Evolutionary conservation across 2,888 invertebrate species (phyloP).

Genomic region (Erannis defoliaria): DNA sequence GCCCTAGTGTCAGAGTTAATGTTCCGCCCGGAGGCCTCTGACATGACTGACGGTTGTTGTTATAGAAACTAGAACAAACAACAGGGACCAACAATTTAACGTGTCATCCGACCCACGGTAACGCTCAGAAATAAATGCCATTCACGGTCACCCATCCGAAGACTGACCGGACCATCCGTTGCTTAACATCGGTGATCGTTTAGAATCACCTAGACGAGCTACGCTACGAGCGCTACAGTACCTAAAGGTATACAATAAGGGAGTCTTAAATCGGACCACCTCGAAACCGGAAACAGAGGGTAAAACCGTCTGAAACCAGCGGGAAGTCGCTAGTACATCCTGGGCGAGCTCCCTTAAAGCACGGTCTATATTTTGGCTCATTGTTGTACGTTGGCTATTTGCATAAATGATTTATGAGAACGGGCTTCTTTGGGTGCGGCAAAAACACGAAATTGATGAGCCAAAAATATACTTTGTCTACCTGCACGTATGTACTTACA

Average conservation of each 20-base stretch:
- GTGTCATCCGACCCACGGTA: too few species aligned
- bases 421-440: constrained; percentile 57
- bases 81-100: too few species aligned
- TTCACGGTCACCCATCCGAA: too few species aligned
- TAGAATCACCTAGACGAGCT: too few species aligned
- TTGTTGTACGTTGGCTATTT: constrained; percentile 71
- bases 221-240: too few species aligned
- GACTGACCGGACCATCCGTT: too few species aligned
- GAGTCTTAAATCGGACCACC: constrained; percentile 31
- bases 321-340: constrained; percentile 72
- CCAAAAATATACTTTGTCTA: constrained; percentile 14
- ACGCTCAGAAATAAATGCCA: too few species aligned
- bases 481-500: neutral
- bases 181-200: too few species aligned
- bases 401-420: constrained; percentile 74
- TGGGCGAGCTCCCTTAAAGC: constrained; percentile 63
- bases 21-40: too few species aligned
- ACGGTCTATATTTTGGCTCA: constrained; percentile 70
- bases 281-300: constrained; percentile 62
- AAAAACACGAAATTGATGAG: constrained; percentile 44
- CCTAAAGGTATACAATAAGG: neutral
- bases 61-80: too few species aligned
- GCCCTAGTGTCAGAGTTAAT: too few species aligned
- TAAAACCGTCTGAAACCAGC: constrained; percentile 67
- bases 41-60: too few species aligned